A percentile compares a stretch with the other conserved stretches of the same genome.
Conservation (phyloP, 2,113 vertebrate genomes). For the Corythaixoides concolor region DNA sequence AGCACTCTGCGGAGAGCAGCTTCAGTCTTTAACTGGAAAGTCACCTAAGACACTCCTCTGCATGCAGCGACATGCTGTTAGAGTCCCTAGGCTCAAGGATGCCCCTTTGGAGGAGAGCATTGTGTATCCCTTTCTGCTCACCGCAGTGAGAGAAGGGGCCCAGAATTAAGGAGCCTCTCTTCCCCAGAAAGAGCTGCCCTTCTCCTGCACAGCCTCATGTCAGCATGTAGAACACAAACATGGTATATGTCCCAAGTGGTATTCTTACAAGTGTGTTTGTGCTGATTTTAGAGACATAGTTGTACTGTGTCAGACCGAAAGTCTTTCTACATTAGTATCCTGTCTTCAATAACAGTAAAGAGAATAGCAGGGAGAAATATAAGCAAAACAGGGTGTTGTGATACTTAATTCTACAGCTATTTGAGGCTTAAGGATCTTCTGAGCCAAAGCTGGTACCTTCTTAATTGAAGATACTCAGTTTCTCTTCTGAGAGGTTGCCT, state of each 20-base stretch:
- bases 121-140: not conserved
- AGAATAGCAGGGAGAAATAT: not conserved
- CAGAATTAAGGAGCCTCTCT: not conserved
- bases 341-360: not conserved
- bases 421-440: not conserved
- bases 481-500: not conserved
- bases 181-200: not conserved
- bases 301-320: not conserved
- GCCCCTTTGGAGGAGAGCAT: not conserved
- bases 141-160: not conserved
- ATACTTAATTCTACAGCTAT: not conserved
- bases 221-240: not conserved
- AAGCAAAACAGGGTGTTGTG: not conserved
- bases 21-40: not conserved
- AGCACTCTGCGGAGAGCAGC: not conserved
- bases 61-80: not conserved
- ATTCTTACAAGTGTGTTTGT: not conserved
- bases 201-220: not conserved
- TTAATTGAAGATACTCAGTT: not conserved
- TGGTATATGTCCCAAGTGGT: not conserved
- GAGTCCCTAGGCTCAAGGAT: not conserved
- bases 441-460: not conserved
- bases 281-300: not conserved
- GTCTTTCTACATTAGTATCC: not conserved
- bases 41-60: not conserved